A percentile compares a stretch with the other conserved stretches of the same genome.
phyloP scores from a whole-genome alignment of 2,113 vertebrate genomes.

The Jaculus jaculus region DNA sequence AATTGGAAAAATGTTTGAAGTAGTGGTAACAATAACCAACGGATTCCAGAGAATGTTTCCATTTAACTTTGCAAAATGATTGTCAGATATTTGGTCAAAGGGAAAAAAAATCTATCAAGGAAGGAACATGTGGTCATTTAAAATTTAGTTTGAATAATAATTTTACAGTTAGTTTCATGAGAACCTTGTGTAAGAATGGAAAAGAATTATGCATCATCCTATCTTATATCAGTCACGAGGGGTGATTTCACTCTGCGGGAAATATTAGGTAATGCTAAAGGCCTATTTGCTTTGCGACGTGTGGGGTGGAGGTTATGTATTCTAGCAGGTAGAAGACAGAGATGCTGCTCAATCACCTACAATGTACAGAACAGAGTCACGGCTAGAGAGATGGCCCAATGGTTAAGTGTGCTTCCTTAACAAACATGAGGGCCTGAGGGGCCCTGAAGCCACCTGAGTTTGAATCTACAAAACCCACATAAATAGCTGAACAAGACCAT shows the following conservation, averaged over 20 bases:
- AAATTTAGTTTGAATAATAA: background rate
- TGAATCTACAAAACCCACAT: too few species aligned
- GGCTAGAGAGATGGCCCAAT: background rate
- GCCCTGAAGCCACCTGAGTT: too few species aligned
- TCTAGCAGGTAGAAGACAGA: background rate
- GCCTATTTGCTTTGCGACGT: background rate
- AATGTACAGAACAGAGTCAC: background rate
- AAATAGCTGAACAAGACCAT: background rate
- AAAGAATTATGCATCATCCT: background rate
- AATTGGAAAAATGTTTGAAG: conserved; percentile 20
- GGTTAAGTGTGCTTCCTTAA: too few species aligned
- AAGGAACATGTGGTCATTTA: background rate
- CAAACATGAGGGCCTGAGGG: too few species aligned
- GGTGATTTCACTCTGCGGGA: background rate
- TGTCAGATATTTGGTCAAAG: background rate
- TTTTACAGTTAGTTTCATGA: conserved; percentile 7
- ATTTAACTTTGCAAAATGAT: conserved; percentile 2
- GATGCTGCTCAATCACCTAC: background rate
- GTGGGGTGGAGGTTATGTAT: background rate
- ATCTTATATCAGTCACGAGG: background rate
- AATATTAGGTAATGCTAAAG: background rate
- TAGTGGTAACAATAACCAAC: background rate
- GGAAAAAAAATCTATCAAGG: background rate
- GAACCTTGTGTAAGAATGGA: background rate
- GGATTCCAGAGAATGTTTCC: background rate